Percentiles rank a stretch among this genome's conserved stretches.
phyloP scores from a whole-genome alignment of 2,113 vertebrate genomes.

The Eolophus roseicapilla region DNA sequence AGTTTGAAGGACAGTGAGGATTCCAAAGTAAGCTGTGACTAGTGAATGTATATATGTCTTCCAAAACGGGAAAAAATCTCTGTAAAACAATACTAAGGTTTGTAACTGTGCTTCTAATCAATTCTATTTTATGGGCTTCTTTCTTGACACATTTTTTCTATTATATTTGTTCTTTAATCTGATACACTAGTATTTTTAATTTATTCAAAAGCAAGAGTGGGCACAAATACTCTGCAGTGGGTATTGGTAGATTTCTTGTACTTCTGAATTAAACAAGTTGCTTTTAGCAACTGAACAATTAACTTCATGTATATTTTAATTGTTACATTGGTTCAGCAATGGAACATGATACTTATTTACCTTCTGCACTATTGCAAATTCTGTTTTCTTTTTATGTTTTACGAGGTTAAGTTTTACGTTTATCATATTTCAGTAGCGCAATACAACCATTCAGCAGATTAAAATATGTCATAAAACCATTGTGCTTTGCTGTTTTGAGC shows the following conservation, averaged over 20 bases:
- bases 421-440: background rate
- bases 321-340: background rate
- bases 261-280: background rate
- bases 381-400: background rate
- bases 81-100: background rate
- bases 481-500: background rate
- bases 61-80: background rate
- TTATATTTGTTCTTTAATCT: background rate
- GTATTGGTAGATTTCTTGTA: background rate
- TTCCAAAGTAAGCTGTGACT: background rate
- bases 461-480: background rate
- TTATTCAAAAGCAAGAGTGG: background rate
- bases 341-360: background rate
- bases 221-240: background rate
- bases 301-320: background rate
- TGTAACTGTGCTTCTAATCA: background rate
- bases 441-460: background rate
- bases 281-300: background rate
- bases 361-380: background rate
- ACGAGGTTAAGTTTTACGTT: background rate
- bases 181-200: background rate
- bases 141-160: background rate
- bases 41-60: background rate
- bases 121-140: background rate
- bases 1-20: background rate